Base-by-base conservation (phyloP, 92 coral and sea anemone species). In the Muricea muricata region DNA sequence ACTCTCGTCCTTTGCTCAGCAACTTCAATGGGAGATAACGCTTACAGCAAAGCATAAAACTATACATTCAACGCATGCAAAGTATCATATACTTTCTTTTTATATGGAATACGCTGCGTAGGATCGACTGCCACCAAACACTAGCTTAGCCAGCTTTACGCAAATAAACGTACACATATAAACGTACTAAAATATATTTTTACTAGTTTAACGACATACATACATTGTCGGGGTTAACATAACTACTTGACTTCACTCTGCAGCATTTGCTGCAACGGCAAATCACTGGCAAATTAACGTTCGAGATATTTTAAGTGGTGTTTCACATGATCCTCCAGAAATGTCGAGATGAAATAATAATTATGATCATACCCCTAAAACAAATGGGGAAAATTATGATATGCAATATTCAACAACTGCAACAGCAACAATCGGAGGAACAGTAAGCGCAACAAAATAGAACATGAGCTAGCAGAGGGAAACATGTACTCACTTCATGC, bases 361-460 rank as follows among this genome's bases (percentile, higher is more conserved):
- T 91, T 85, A 75, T 96, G 99, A 63, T 96, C 97, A 42, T 96
- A 96, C 33, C 90, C 99, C 99, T 96, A 74, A 75, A 54, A 48
- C 30, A 58, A 32, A 77, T 9, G 55, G 32, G 65, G 26, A 29
- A 20, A 63, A 23, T 65, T 12, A 0, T 23, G 7, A 37, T 32
- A 20, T n/a, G 32, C 7, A 12, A 37, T 9, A 9, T 37, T 4
- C 9, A 9, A 4, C 42, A 37, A 54, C 15, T 25, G 61, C 61
- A 54, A 20, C n/a, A 13, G 23, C 7, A 6, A 50, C 13, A 50
- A 50, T 4, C 42, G 9, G 9, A 4, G 4, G 9, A 50, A 20
- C 24, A 4, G 4, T 20, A 50, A 50, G 58, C 58, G 24, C 4
- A 20, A 20, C 58, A 50, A 20, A 50, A 14, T 20, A 20, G 5